phyloP scores from a whole-genome alignment of 2,113 vertebrate genomes.

The Aptenodytes forsteri region DNA sequence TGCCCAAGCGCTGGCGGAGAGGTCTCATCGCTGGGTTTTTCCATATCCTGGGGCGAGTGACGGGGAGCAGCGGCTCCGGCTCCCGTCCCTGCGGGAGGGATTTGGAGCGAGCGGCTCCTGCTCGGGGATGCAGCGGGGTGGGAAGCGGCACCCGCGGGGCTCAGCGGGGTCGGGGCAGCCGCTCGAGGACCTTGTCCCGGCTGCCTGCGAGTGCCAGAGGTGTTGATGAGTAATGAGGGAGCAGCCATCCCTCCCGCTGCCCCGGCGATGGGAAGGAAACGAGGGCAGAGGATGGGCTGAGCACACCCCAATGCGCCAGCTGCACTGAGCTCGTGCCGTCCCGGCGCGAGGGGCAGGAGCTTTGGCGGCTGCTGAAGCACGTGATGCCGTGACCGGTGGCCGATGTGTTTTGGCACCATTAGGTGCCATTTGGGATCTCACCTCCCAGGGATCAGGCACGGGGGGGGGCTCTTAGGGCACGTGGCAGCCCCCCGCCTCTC shows the following conservation, averaged over 20 bases:
- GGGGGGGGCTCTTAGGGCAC: background rate
- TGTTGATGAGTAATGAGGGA: slow-evolving; percentile 24
- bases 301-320: fast-evolving
- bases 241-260: background rate
- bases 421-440: background rate
- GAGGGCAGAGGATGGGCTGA: background rate
- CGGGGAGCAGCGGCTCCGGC: background rate
- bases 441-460: fast-evolving
- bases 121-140: fast-evolving
- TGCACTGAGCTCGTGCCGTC: fast-evolving
- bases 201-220: fast-evolving
- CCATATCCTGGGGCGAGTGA: background rate
- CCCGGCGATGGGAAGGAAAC: fast-evolving
- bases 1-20: background rate
- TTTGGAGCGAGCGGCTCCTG: background rate
- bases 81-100: fast-evolving
- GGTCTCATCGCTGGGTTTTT: background rate
- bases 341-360: fast-evolving
- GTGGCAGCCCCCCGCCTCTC: background rate
- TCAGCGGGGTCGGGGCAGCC: fast-evolving
- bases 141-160: fast-evolving
- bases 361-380: fast-evolving
- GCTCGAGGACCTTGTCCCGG: background rate
- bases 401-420: fast-evolving
- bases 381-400: fast-evolving